Percentiles rank a stretch among this genome's conserved stretches.
phyloP scores from a whole-genome alignment of 2,888 invertebrate species.

The Nomada hirtipes region DNA sequence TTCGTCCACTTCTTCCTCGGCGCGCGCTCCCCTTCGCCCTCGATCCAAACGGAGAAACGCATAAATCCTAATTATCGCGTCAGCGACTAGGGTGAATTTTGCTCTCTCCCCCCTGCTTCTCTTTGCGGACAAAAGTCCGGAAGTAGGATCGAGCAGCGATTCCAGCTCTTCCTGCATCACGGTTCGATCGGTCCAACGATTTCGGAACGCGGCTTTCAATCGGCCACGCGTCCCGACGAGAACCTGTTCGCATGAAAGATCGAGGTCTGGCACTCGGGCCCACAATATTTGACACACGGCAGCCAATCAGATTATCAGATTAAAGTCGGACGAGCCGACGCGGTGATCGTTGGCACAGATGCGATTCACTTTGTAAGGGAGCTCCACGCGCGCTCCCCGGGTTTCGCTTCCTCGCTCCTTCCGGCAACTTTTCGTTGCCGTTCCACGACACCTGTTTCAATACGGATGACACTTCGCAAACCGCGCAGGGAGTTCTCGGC shows the following conservation, averaged over 20 bases:
- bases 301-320: slow-evolving; percentile 82
- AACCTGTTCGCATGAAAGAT: slow-evolving; percentile 74
- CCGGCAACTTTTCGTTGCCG: slow-evolving; percentile 38
- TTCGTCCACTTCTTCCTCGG: background rate
- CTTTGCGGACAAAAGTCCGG: no score
- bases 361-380: slow-evolving; percentile 52
- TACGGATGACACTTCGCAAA: background rate
- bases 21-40: background rate
- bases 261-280: slow-evolving; percentile 75
- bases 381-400: slow-evolving; percentile 6
- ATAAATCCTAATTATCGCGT: slow-evolving; percentile 42
- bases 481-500: background rate
- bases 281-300: slow-evolving; percentile 81
- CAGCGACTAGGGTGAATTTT: background rate
- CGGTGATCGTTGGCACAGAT: slow-evolving; percentile 63
- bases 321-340: slow-evolving; percentile 71
- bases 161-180: slow-evolving; percentile 26
- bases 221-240: slow-evolving; percentile 69
- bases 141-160: slow-evolving; percentile 18
- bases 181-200: slow-evolving; percentile 57
- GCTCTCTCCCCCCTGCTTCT: no score
- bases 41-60: slow-evolving; percentile 16
- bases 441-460: slow-evolving; percentile 57
- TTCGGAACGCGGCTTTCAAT: slow-evolving; percentile 59
- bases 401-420: slow-evolving; percentile 12